These are phyloP conservation scores for Nicator chloris DNA, from an alignment of 2,113 vertebrate genomes.

Conservation along the genomic window DNA sequence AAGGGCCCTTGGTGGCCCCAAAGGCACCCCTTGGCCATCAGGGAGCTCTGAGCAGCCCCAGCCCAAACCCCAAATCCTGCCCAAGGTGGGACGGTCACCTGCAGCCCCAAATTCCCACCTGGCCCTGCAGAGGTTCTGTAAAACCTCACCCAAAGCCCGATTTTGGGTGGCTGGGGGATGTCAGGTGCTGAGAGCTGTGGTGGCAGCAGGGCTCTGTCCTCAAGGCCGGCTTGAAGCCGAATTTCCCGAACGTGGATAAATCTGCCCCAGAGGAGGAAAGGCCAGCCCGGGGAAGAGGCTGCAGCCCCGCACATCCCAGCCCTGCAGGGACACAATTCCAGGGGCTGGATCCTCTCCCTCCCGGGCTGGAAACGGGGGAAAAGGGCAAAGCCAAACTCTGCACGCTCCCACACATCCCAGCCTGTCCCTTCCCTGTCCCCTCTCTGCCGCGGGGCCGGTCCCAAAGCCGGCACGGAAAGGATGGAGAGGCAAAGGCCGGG, in stretches of 20 bases:
- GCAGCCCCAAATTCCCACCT: neutral
- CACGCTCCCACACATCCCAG: accelerated
- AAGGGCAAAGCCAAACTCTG: neutral
- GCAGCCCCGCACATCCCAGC: neutral
- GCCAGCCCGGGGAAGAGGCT: neutral
- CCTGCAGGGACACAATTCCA: neutral
- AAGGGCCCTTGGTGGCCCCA: neutral
- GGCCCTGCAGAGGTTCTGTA: accelerated
- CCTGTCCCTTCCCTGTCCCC: neutral
- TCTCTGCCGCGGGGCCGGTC: accelerated
- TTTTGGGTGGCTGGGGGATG: neutral
- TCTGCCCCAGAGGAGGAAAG: neutral
- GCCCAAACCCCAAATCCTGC: neutral
- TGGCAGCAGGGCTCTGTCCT: neutral
- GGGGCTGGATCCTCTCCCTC: neutral
- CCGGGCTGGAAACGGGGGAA: neutral
- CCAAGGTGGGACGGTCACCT: neutral
- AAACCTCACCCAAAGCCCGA: accelerated
- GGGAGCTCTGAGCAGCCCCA: neutral
- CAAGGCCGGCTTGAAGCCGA: too few relatives aligned
- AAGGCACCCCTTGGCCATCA: accelerated
- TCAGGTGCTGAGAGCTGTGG: neutral
- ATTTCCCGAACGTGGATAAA: neutral
- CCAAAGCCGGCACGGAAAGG: accelerated
- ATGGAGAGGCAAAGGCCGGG: neutral